Base-by-base conservation (phyloP, 2,888 invertebrate species). In the Andrena camellia region DNA sequence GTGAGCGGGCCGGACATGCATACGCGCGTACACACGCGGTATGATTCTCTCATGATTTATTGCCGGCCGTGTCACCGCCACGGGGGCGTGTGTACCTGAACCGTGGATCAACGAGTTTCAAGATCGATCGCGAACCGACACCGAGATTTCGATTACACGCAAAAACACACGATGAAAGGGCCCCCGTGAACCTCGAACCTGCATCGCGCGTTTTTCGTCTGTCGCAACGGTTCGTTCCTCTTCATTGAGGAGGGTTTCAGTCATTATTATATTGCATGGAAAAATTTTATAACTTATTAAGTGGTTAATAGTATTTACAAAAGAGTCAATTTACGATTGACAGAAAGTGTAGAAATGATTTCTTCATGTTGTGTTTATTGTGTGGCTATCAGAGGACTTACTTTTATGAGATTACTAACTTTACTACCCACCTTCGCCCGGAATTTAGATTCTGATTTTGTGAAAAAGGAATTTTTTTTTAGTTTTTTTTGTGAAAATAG, bases 41-140 rank as follows among this genome's bases (percentile, higher is more conserved):
- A 81, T 69, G 80, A 85, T 80, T 84, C 82, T 10, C 57, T 54
- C 77, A 67, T 88, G 87, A 89, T 88, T 88, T 88, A 85, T 83
- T 62, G 73, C 59, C 8, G 62, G 60, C 33, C 60, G 57, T 79
- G 76, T 87, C 85, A 70, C 64, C 62, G 52, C 29, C 20, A 52
- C 68, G 67, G 42, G 76, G 79, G 75, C 84, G 81, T 78, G 78
- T 20, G 57, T 17, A 10, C 20, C 48, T 78, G 75, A 85, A 59
- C 82, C 52, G 66, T 10, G 78, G 83, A 88, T 88, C 89, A 80
- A 84, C 78, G 71, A 80, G 77, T 70, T 48, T 6, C 69, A 20
- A 71, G 79, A 84, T 83, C 87, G 73, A 88, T 79, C 71, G 72
- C 64, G 42, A 64, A 78, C n/a, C 52, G 57, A 64, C 72, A 67